Percentiles rank a stretch among this genome's conserved stretches.
Conservation (phyloP, 35 echinoderm and acorn worm genomes). For the Lytechinus pictus region DNA sequence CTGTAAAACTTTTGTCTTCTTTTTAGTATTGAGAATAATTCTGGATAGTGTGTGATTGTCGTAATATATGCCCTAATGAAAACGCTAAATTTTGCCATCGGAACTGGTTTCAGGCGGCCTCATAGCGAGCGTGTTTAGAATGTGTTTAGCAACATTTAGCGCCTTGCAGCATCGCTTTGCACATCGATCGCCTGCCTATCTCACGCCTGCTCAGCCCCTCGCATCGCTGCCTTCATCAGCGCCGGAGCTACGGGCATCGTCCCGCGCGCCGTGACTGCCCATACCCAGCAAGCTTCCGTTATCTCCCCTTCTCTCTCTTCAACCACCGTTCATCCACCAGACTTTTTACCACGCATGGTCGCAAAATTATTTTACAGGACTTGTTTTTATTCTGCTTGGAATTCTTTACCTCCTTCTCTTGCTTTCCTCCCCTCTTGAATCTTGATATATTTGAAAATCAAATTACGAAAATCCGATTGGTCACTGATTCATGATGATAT, state of each 20-base stretch:
- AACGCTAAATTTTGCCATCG: constrained; percentile 12
- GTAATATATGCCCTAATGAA: background rate
- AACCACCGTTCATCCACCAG: background rate
- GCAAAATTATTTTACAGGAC: constrained; percentile 47
- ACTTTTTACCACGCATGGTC: constrained; percentile 36
- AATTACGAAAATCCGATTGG: background rate
- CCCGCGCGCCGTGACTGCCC: constrained; percentile 35
- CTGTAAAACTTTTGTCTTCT: background rate
- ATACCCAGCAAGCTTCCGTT: constrained; percentile 34
- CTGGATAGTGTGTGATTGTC: background rate
- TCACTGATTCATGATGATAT: background rate
- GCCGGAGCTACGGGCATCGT: background rate
- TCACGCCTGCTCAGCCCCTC: constrained; percentile 14
- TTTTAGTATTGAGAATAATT: background rate
- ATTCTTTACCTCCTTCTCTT: background rate
- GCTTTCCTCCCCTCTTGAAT: background rate
- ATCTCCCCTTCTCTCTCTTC: background rate
- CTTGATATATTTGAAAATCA: background rate
- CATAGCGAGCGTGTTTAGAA: constrained; percentile 37
- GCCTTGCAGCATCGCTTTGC: constrained; percentile 2
- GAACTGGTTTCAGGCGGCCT: background rate
- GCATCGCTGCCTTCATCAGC: background rate
- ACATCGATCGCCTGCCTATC: constrained; percentile 35
- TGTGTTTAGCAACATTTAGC: constrained; percentile 54
- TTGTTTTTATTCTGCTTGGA: background rate